Evolutionary conservation across 2,888 invertebrate genomes (phyloP), one percentile per base, ranked within the genome.

Genomic region (Muschampia plurimacula): DNA sequence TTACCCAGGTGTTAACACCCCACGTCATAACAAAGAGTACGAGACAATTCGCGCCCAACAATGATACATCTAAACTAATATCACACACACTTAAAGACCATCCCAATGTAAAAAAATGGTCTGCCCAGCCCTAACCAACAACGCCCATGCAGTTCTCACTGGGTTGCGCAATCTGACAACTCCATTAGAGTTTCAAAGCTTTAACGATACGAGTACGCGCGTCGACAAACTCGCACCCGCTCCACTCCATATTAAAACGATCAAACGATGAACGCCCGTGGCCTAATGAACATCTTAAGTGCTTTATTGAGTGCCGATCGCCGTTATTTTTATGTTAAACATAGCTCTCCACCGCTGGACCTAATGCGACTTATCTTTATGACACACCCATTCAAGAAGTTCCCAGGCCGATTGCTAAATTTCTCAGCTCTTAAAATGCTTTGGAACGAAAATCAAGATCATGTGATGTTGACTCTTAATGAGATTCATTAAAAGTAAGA

Each of bases 271-370:
- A 87, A 88, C 86, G 84, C 85, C 84, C 66, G 66, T 71, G 65
- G 71, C 49, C 89, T 91, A 92, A 93, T 92, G 91, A 92, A 88
- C 86, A 79, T 87, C 89, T 92, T 92, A 90, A 93, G 93, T 93
- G 93, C 88, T 90, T 89, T 90, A 92, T 90, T 88, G 89, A 93
- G 92, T 92, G 93, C 84, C 85, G 87, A 89, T 87, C 86, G 90
- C 90, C 90, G 89, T 92, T 92, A 92, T 89, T 92, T 92, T 90
- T 89, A 90, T 90, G 89, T 85, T 87, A 87, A 87, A 86, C 82
- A 81, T 80, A 80, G 83, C 83, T 82, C 82, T 84, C 71, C 60
- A 66, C 71, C 52, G 41, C 67, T 49, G 62, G 63, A 55, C 59
- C 63, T 72, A 67, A 72, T 72, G 70, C 39, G 60, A 63, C 65